Percentiles rank a stretch among this genome's conserved stretches.
phyloP scores from a whole-genome alignment of 2,797 vertebrate genomes.

The Parauchenoglanis punctatus region DNA sequence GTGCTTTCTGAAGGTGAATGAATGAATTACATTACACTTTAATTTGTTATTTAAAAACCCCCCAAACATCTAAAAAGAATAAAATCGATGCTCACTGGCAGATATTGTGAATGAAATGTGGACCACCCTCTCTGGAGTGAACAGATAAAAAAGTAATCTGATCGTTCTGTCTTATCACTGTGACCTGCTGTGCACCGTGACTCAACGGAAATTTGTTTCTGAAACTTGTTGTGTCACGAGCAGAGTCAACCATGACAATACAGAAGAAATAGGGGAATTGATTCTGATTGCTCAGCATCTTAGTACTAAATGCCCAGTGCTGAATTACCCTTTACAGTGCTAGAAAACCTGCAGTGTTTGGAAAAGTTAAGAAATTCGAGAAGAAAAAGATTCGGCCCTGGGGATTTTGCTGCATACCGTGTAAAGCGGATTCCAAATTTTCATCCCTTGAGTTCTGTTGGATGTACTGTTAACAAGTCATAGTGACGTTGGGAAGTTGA shows the following conservation, averaged over 20 bases:
- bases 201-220: constrained; percentile 61
- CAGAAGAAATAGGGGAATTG: neutral
- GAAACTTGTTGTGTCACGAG: constrained; percentile 14
- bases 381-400: too few species aligned
- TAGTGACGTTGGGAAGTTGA: neutral
- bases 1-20: neutral
- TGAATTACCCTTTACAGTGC: neutral
- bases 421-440: neutral
- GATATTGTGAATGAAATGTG: neutral
- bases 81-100: neutral
- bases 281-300: constrained; percentile 1
- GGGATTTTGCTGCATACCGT: neutral
- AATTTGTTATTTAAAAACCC: too few species aligned
- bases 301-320: too few species aligned
- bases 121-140: constrained; percentile 61
- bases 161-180: constrained; percentile 53
- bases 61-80: neutral
- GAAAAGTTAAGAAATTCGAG: neutral
- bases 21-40: neutral
- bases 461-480: neutral
- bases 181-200: constrained; percentile 54
- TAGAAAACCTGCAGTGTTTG: neutral
- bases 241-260: neutral
- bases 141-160: constrained; percentile 62
- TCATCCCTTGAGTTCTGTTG: neutral